Percentiles rank a stretch among this genome's conserved stretches.
These are phyloP conservation scores for Platyrinchus mystaceus DNA, from an alignment of 2,797 vertebrate genomes.

Conservation along the genomic window DNA sequence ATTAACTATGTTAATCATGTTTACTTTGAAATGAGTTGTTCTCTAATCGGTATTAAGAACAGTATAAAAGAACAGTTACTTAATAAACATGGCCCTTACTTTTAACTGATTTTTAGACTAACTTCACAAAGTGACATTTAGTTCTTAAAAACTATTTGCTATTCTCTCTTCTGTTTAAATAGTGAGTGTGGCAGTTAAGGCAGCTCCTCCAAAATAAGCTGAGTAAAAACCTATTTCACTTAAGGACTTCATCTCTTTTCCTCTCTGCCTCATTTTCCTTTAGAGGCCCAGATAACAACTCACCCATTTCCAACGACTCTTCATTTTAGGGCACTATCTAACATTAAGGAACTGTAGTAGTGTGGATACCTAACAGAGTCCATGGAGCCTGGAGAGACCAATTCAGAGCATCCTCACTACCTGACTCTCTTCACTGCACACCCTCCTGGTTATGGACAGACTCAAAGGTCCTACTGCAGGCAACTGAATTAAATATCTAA, in stretches of 20 bases:
- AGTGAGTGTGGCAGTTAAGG: background rate
- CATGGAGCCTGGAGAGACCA: background rate
- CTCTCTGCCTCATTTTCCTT: background rate
- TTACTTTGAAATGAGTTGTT: background rate
- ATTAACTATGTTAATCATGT: background rate
- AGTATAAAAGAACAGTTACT: background rate
- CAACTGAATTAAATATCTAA: background rate
- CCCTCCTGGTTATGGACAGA: background rate
- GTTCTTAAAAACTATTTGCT: background rate
- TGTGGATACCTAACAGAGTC: background rate
- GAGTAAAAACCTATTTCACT: background rate
- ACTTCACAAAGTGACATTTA: background rate
- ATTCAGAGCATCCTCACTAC: background rate
- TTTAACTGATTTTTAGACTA: background rate
- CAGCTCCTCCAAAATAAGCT: background rate
- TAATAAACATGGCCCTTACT: background rate
- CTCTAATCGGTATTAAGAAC: background rate
- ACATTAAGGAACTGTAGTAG: background rate
- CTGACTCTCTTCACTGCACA: background rate
- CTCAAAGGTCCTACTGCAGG: background rate
- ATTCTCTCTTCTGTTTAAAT: background rate
- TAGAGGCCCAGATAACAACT: background rate
- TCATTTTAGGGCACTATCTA: background rate
- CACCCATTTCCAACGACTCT: background rate
- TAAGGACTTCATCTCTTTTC: background rate